Evolutionary conservation across 2,888 invertebrate species (phyloP).

Genomic region (Brachyopa scutellaris): DNA sequence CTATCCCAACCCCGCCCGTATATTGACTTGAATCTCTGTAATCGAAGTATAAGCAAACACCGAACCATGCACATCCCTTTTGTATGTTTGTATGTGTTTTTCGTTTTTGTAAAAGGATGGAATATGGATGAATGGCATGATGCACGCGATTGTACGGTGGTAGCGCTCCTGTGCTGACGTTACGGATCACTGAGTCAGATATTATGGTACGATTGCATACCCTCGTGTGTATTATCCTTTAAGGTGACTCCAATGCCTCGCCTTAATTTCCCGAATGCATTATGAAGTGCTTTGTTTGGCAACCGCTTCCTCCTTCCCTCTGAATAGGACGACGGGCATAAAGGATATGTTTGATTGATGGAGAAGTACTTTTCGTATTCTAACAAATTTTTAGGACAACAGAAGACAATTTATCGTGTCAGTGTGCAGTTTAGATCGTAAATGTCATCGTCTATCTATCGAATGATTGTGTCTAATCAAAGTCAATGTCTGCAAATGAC

Average conservation of each 20-base stretch:
- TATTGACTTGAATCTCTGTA: slow-evolving; percentile 1
- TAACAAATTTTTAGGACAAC: background rate
- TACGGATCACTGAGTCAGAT: slow-evolving; percentile 28
- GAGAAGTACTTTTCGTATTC: background rate
- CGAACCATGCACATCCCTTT: slow-evolving; percentile 18
- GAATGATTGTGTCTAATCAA: background rate
- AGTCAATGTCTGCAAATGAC: background rate
- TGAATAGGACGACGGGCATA: background rate
- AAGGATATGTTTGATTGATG: background rate
- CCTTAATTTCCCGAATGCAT: background rate
- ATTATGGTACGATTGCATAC: too few species aligned
- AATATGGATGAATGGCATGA: background rate
- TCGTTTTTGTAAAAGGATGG: background rate
- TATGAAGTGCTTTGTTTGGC: background rate
- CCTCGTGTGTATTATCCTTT: slow-evolving; percentile 3
- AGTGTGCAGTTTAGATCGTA: background rate
- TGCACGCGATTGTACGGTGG: slow-evolving; percentile 19
- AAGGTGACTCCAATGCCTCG: background rate
- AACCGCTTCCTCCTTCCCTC: slow-evolving; percentile 1
- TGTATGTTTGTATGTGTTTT: background rate
- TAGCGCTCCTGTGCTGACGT: slow-evolving; percentile 3
- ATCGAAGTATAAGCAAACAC: slow-evolving; percentile 22
- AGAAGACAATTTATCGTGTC: background rate
- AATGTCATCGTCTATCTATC: slow-evolving; percentile 3
- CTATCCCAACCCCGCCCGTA: slow-evolving; percentile 7